Conservation (phyloP, 1,140 invertebrate genomes). For the Sitodiplosis mosellana region DNA sequence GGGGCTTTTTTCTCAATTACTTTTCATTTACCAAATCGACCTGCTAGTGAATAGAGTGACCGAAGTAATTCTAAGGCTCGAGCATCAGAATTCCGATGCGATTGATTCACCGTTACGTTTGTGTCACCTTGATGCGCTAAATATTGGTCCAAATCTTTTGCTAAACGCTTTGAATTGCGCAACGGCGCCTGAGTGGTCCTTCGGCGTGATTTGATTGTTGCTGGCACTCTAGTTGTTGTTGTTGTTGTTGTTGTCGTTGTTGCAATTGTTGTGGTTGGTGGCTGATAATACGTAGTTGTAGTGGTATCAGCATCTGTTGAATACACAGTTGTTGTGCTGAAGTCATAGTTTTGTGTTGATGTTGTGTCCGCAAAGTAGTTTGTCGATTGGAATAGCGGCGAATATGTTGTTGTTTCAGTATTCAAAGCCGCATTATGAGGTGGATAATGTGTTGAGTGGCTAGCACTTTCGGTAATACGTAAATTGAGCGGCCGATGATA, state of each 20-base stretch:
- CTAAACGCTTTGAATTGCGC: neutral
- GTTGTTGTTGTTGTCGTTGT: conserved; percentile 12
- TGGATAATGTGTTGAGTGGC: neutral
- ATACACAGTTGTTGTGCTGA: neutral
- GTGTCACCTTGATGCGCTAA: conserved; percentile 1
- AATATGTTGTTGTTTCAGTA: neutral
- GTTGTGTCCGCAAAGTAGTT: neutral
- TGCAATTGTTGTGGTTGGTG: conserved; percentile 9
- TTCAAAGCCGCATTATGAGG: neutral
- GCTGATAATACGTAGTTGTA: neutral
- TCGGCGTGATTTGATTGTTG: conserved; percentile 1
- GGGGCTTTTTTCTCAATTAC: no score
- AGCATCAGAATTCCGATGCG: conserved; percentile 34
- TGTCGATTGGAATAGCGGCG: neutral
- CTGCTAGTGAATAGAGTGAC: conserved; percentile 62
- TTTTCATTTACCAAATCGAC: conserved; percentile 35
- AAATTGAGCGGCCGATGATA: conserved; percentile 1
- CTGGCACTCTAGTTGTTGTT: conserved; percentile 4
- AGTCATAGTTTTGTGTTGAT: neutral
- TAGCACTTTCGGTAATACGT: conserved; percentile 5
- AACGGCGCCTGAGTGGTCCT: neutral
- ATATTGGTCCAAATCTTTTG: conserved; percentile 2
- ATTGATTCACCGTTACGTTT: neutral
- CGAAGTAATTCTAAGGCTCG: conserved; percentile 61
- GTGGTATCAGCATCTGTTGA: neutral